Percentiles rank a stretch among this genome's conserved stretches.
These are phyloP conservation scores for Lagria hirta DNA, from an alignment of 2,888 invertebrate species.

Conservation along the genomic window DNA sequence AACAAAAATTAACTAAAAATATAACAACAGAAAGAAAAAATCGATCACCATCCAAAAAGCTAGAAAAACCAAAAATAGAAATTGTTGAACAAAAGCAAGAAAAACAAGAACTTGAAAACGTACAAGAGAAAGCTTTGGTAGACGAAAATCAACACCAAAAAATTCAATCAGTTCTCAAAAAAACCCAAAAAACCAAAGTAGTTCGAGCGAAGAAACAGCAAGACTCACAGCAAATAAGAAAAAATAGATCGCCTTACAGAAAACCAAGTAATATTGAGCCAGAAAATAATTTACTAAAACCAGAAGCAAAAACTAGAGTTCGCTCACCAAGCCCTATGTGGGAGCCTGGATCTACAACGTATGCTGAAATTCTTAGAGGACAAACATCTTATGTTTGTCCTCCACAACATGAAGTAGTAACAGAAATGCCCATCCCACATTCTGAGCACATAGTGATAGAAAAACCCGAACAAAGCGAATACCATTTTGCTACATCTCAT, in stretches of 20 bases:
- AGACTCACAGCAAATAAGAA: slow-evolving; percentile 1
- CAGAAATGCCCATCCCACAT: slow-evolving; percentile 9
- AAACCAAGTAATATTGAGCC: slow-evolving; percentile 1
- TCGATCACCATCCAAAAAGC: no score
- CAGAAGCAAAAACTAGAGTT: slow-evolving; percentile 45
- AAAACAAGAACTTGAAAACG: no score
- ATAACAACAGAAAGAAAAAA: slow-evolving; percentile 2
- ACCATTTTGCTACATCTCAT: slow-evolving; percentile 11
- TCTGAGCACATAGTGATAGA: slow-evolving; percentile 11
- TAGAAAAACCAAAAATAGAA: no score
- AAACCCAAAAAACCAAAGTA: slow-evolving; percentile 4
- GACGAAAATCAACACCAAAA: no score
- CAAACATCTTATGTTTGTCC: slow-evolving; percentile 42
- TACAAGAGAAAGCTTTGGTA: no score
- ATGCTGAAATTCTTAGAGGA: slow-evolving; percentile 78
- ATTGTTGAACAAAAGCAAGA: no score
- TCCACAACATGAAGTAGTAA: slow-evolving; percentile 9
- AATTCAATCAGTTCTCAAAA: slow-evolving; percentile 20
- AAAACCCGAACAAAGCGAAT: slow-evolving; percentile 10
- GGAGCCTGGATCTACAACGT: slow-evolving; percentile 72
- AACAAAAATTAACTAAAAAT: background rate
- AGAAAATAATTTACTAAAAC: slow-evolving; percentile 30
- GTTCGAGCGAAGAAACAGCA: slow-evolving; percentile 4
- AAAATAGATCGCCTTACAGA: background rate
- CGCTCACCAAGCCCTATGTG: slow-evolving; percentile 73